phyloP scores from a whole-genome alignment of 2,888 invertebrate genomes.

The Oegoconia quadripuncta region DNA sequence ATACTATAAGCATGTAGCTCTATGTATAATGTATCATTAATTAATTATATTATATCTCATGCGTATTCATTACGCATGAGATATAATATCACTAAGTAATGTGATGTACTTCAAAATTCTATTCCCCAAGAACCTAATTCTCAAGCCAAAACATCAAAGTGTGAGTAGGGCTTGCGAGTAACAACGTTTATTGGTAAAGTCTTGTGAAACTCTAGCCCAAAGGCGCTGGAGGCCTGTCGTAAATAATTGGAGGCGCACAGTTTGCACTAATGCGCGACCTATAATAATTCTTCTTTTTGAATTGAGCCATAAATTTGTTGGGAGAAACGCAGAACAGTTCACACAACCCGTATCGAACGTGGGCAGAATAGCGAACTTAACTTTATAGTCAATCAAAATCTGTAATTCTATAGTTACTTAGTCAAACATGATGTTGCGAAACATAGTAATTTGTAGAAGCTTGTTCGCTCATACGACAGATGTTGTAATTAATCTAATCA shows the following conservation, averaged over 20 bases:
- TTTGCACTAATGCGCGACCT: constrained; percentile 62
- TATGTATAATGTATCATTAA: too few species aligned
- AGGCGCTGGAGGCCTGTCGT: constrained; percentile 46
- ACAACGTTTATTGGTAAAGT: constrained; percentile 44
- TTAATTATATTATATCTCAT: too few species aligned
- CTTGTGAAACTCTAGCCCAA: constrained; percentile 42
- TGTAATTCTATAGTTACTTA: not conserved
- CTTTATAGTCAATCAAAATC: constrained; percentile 20
- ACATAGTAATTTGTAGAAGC: constrained; percentile 35
- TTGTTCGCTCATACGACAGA: constrained; percentile 27
- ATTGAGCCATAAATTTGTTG: constrained; percentile 62
- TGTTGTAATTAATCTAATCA: constrained; percentile 33
- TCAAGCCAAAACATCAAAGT: constrained; percentile 12
- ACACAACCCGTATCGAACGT: constrained; percentile 30
- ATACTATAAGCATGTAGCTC: too few species aligned
- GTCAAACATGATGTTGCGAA: constrained; percentile 33
- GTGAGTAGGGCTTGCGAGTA: constrained; percentile 40
- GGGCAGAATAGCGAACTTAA: constrained; percentile 35
- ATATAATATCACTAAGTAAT: too few species aligned
- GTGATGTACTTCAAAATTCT: not conserved
- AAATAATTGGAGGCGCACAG: constrained; percentile 66
- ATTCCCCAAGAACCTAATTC: too few species aligned
- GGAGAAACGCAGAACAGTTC: constrained; percentile 28
- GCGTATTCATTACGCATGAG: too few species aligned
- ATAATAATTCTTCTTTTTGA: constrained; percentile 56